phyloP scores from a whole-genome alignment of 2,888 invertebrate genomes.

The Xylocampa areola region DNA sequence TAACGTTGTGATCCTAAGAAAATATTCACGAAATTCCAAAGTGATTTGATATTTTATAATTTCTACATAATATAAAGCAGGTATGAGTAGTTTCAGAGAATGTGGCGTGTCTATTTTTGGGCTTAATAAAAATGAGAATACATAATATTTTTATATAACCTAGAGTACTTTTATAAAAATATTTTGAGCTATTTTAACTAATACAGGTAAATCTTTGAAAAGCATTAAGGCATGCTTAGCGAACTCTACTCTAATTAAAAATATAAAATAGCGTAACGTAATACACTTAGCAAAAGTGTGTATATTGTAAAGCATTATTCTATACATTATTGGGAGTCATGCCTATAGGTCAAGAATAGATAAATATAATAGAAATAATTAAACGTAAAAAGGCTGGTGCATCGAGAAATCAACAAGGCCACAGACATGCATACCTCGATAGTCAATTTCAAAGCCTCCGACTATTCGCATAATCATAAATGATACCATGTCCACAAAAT shows the following conservation, averaged over 20 bases:
- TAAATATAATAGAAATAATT: conserved; percentile 38
- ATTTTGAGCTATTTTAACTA: no score
- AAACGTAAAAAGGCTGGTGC: conserved; percentile 29
- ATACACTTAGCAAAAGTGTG: no score
- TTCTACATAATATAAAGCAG: conserved; percentile 13
- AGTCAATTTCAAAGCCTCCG: conserved; percentile 53
- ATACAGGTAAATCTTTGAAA: no score
- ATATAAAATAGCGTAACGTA: no score
- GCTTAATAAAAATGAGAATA: conserved; percentile 14
- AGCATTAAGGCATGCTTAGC: no score
- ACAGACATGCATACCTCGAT: conserved; percentile 31
- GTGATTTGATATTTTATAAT: conserved; percentile 36
- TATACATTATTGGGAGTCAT: not conserved
- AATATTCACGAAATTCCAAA: conserved; percentile 62
- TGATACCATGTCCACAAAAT: conserved; percentile 68
- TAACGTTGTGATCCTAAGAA: conserved; percentile 76
- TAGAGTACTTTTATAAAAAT: no score
- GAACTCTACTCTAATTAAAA: no score
- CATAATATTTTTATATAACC: no score
- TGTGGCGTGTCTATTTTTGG: conserved; percentile 39
- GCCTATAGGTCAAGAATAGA: conserved; percentile 6
- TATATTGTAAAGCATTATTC: not conserved
- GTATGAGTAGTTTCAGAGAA: conserved; percentile 12
- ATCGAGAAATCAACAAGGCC: conserved; percentile 46
- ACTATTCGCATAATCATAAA: conserved; percentile 65